Conservation (phyloP, 1,140 invertebrate species). For the Branchinecta lynchi region DNA sequence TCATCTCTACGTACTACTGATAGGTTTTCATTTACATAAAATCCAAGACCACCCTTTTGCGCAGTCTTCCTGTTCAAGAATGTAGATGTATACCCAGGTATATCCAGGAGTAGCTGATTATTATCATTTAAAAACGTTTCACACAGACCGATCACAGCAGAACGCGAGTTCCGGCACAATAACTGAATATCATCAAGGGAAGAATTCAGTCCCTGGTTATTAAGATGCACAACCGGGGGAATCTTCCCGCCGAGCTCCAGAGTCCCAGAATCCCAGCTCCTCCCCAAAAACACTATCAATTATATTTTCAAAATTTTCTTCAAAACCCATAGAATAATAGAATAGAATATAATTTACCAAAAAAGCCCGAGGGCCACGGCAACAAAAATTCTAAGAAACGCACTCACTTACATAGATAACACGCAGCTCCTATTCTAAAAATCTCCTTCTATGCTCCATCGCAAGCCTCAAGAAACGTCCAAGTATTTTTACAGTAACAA, state of each 20-base stretch:
- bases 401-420: too few species aligned
- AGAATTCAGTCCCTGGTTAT: background rate
- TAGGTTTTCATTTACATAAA: background rate
- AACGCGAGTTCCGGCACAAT: background rate
- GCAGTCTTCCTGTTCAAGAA: background rate
- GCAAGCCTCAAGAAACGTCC: too few species aligned
- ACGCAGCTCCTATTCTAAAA: too few species aligned
- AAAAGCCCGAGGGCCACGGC: too few species aligned
- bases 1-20: background rate
- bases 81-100: background rate
- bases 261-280: background rate
- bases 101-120: background rate
- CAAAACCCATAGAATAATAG: too few species aligned
- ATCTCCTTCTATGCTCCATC: too few species aligned
- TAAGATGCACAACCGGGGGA: background rate
- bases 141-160: background rate
- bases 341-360: too few species aligned
- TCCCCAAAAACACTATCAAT: slow-evolving; percentile 2
- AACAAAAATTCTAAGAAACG: too few species aligned
- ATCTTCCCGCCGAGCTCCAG: background rate
- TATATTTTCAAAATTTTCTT: too few species aligned
- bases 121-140: slow-evolving; percentile 10
- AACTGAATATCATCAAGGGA: background rate
- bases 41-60: background rate
- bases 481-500: too few species aligned